phyloP scores from a whole-genome alignment of 1,140 invertebrate species.

The Battus philenor region DNA sequence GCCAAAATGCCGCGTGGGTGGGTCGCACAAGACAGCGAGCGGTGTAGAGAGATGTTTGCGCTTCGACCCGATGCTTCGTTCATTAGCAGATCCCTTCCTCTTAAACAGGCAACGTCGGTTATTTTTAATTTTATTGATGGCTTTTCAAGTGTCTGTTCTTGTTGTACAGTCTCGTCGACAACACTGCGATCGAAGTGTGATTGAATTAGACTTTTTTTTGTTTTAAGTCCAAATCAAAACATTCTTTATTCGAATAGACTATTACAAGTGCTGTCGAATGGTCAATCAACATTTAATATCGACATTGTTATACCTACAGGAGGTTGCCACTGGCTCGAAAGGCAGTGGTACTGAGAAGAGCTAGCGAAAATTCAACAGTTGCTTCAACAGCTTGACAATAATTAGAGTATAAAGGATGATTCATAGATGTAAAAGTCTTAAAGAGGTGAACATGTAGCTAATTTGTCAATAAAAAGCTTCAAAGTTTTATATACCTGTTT shows the following conservation, averaged over 20 bases:
- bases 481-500: no score
- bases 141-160: constrained; percentile 22
- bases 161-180: background rate
- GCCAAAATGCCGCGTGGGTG: constrained; percentile 23
- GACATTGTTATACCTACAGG: no score
- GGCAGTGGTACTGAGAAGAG: no score
- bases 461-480: no score
- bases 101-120: constrained; percentile 45
- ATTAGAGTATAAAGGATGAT: no score
- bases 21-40: constrained; percentile 1
- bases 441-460: no score
- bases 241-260: no score
- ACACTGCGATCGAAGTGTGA: constrained; percentile 5
- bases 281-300: background rate
- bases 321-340: no score
- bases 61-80: constrained; percentile 23
- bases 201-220: constrained; percentile 16
- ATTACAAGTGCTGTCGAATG: background rate
- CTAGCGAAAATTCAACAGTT: no score
- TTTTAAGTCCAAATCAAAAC: background rate
- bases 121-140: constrained; percentile 43
- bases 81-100: constrained; percentile 43
- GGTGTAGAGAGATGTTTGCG: constrained; percentile 18
- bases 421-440: no score
- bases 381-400: no score